These are phyloP conservation scores for Rhinophrynus dorsalis DNA, from an alignment of 2,797 vertebrate genomes.

Conservation along the genomic window DNA sequence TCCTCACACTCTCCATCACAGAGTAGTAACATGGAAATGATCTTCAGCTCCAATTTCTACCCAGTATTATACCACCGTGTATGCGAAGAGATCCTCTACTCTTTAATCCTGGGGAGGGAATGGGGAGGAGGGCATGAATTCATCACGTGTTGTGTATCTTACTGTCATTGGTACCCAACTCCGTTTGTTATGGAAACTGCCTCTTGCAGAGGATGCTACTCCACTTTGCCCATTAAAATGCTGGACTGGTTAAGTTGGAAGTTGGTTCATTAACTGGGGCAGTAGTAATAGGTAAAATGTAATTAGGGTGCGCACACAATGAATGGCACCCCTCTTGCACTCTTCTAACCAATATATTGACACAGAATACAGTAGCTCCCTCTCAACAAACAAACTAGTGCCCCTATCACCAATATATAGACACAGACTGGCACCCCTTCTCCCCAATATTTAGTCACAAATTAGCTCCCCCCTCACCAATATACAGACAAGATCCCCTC, in stretches of 20 bases:
- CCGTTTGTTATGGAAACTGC: slow-evolving; percentile 27
- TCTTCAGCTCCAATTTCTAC: not conserved
- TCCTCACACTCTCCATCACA: not conserved
- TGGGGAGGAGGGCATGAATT: not conserved
- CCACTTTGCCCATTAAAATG: slow-evolving; percentile 29
- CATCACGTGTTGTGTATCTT: slow-evolving; percentile 22
- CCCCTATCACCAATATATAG: too few relatives aligned
- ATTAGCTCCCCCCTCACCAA: too few relatives aligned
- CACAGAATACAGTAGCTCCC: too few relatives aligned
- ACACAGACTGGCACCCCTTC: too few relatives aligned
- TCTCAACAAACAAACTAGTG: too few relatives aligned
- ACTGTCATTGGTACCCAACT: slow-evolving; percentile 9
- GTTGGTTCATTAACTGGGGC: not conserved
- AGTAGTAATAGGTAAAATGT: too few relatives aligned
- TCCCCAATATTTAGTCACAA: too few relatives aligned
- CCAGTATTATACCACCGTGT: not conserved
- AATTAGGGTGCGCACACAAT: too few relatives aligned
- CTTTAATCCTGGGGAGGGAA: slow-evolving; percentile 29
- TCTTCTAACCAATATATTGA: too few relatives aligned
- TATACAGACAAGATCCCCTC: too few relatives aligned
- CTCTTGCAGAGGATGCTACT: slow-evolving; percentile 14
- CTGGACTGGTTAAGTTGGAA: not conserved
- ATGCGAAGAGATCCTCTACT: slow-evolving; percentile 2
- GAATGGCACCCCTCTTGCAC: too few relatives aligned
- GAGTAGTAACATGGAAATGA: not conserved